Evolutionary conservation across 2,113 vertebrate genomes (phyloP).

Genomic region (Burhinus oedicnemus): DNA sequence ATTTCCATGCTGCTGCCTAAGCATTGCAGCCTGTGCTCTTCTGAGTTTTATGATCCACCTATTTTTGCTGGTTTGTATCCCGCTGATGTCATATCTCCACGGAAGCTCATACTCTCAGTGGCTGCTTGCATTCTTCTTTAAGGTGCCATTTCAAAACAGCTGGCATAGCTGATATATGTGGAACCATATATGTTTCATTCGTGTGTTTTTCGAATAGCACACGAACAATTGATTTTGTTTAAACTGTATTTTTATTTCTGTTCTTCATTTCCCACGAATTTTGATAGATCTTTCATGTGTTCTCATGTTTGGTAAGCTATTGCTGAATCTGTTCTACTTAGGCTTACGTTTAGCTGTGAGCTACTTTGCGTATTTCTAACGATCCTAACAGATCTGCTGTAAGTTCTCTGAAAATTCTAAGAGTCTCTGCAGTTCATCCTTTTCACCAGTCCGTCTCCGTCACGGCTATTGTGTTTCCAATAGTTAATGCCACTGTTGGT

Average conservation of each 20-base stretch:
- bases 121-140: background rate
- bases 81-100: rapidly evolving
- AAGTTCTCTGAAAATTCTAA: background rate
- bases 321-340: background rate
- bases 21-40: background rate
- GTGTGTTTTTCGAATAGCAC: background rate
- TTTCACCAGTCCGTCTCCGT: background rate
- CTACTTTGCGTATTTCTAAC: background rate
- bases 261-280: background rate
- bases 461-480: background rate
- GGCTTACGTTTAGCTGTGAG: background rate
- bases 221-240: background rate
- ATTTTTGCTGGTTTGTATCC: background rate
- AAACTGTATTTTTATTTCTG: background rate
- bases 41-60: background rate
- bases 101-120: background rate
- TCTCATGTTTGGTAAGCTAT: background rate
- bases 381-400: background rate
- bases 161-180: background rate
- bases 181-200: background rate
- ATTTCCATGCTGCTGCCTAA: background rate
- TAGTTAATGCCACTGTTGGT: background rate
- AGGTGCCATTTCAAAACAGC: background rate
- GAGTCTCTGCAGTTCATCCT: background rate
- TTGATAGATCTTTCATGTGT: background rate